These are phyloP conservation scores for Nyctibius grandis DNA, from an alignment of 2,797 vertebrate species.

Conservation along the genomic window DNA sequence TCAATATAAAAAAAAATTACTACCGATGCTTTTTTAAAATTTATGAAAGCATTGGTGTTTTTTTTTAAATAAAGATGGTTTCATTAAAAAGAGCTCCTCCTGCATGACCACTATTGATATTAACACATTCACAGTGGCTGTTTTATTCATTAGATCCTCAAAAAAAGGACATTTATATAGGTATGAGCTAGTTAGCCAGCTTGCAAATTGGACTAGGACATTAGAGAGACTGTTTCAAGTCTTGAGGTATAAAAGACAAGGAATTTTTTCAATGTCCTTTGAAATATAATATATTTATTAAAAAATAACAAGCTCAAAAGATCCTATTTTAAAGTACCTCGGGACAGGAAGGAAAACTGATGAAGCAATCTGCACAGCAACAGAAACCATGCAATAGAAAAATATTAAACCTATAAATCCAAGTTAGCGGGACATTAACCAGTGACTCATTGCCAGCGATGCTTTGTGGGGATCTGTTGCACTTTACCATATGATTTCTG, in stretches of 20 bases:
- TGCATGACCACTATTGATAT: not conserved
- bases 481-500: not conserved
- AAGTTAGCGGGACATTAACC: conserved; percentile 3
- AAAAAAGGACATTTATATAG: not conserved
- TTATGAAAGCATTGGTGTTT: fast-evolving
- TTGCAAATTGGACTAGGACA: not conserved
- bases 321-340: not conserved
- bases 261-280: not conserved
- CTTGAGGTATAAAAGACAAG: not conserved
- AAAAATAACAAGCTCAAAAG: not conserved
- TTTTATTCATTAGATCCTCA: not conserved
- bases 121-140: not conserved
- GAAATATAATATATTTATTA: not conserved
- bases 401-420: conserved; percentile 56
- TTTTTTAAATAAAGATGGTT: not conserved
- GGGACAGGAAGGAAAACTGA: not conserved
- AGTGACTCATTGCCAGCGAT: not conserved
- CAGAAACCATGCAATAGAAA: not conserved
- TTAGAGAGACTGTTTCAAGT: not conserved
- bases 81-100: not conserved
- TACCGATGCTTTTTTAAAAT: not conserved
- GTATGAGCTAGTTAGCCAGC: not conserved
- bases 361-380: not conserved
- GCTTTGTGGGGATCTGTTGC: not conserved
- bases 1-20: not conserved